Evolutionary conservation across 2,888 invertebrate genomes (phyloP).

Genomic region (Caenorhabditis imperialis): DNA sequence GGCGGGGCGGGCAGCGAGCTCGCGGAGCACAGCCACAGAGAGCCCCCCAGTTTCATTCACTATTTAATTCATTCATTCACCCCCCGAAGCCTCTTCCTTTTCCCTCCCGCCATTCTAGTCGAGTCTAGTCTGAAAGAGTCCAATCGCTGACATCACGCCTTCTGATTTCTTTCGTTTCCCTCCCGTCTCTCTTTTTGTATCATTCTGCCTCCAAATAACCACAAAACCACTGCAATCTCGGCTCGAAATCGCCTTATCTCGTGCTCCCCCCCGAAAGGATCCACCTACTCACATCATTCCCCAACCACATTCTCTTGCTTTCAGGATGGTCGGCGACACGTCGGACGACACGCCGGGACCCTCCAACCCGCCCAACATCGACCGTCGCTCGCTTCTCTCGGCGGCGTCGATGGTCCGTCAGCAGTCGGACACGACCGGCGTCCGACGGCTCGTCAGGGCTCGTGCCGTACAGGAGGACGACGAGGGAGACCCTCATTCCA

Average conservation of each 20-base stretch:
- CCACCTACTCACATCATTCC: too few species aligned
- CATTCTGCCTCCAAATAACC: too few species aligned
- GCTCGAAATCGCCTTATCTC: constrained; percentile 3
- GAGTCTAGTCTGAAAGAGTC: too few species aligned
- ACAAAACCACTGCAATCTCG: too few species aligned
- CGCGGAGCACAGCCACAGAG: not conserved
- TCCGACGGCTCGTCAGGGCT: constrained; percentile 57
- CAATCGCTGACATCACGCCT: too few species aligned
- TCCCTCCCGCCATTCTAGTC: not conserved
- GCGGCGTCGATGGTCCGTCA: constrained; percentile 71
- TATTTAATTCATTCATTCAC: constrained; percentile 45
- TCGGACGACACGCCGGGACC: constrained; percentile 41
- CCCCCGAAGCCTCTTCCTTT: constrained; percentile 12
- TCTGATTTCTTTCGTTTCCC: too few species aligned
- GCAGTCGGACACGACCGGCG: constrained; percentile 66
- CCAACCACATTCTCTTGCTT: too few species aligned
- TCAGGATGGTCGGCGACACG: constrained; percentile 63
- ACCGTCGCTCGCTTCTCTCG: constrained; percentile 53
- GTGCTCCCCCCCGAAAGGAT: not conserved
- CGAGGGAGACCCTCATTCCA: constrained; percentile 36
- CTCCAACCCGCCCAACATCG: constrained; percentile 34
- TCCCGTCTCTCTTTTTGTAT: too few species aligned
- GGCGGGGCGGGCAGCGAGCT: not conserved
- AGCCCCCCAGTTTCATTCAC: constrained; percentile 42
- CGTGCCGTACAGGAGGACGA: constrained; percentile 58